Conservation (phyloP, 53 echinoderm and acorn worm genomes). For the Luidia sarsii region DNA sequence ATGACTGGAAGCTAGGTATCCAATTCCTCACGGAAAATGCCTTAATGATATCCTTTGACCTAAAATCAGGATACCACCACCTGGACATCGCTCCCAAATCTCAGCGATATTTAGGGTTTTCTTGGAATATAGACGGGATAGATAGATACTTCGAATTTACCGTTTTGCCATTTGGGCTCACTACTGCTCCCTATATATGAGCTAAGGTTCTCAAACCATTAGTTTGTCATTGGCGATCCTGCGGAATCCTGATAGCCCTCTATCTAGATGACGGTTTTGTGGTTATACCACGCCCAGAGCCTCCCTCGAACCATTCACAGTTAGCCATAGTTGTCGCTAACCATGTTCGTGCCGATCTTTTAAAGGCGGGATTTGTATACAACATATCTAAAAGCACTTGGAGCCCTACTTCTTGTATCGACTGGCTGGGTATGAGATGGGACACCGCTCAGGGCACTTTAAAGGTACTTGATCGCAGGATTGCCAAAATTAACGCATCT, state of each 20-base stretch:
- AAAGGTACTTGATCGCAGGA: neutral
- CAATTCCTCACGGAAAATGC: neutral
- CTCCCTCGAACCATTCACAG: neutral
- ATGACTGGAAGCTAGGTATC: conserved; percentile 3
- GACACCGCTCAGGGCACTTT: conserved; percentile 5
- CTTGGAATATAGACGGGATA: neutral
- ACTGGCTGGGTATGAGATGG: conserved; percentile 9
- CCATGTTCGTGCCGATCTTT: neutral
- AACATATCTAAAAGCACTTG: conserved; percentile 1
- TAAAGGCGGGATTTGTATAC: neutral
- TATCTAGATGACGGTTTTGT: conserved; percentile 2
- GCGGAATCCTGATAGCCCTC: no score
- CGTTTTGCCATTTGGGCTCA: neutral
- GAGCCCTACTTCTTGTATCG: neutral
- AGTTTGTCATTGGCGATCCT: neutral
- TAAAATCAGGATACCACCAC: conserved; percentile 19
- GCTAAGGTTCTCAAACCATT: neutral
- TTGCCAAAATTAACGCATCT: neutral
- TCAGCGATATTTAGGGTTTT: neutral
- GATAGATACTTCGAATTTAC: conserved; percentile 1
- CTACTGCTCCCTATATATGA: neutral
- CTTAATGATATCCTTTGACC: conserved; percentile 1
- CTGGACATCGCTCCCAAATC: conserved; percentile 5
- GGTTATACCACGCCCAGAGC: neutral
- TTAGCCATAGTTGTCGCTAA: neutral